Evolutionary conservation across 2,888 invertebrate genomes (phyloP), one percentile per base, ranked within the genome.

Genomic region (Sarcophaga subvicina): DNA sequence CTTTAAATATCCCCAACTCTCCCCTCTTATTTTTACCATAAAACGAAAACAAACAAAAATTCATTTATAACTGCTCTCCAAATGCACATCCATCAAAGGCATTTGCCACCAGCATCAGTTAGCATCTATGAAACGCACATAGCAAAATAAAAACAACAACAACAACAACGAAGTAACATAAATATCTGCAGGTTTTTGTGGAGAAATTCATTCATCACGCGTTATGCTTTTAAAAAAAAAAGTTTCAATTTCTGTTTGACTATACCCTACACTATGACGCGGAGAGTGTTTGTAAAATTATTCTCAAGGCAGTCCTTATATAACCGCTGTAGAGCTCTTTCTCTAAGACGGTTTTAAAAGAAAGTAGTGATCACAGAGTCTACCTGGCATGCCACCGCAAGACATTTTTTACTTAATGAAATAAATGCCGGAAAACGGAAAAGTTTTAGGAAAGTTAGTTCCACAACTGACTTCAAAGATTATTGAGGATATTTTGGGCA

Each of bases 61-160:
- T n/a, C 45, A 77, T 59, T 70, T 63, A 14, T 70, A 69, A 76
- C 75, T 82, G 75, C 78, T 64, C 81, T 78, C 71, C 64, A 76
- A 83, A 70, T 71, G 82, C 49, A 76, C 76, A 83, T 82, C 79
- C 54, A 85, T 85, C 79, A 79, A 64, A 27, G 67, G 27, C 78
- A 82, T 85, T 80, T 77, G 14, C 63, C 80, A 78, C 59, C 22
- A 78, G 67, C 77, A 69, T 71, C 25, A 14, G 27, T 37, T 63
- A 14, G 49, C 14, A 49, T 49, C 11, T 59, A n/a, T 10, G 37
- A 22, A 17, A 59, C 17, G 22, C 14, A 54, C 14, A 49, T 45
- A 17, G 11, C 4, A 49, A 22, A 22, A 22, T 1, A 22, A 22
- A 22, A 49, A 49, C 8, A 45, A 37, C 27, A 72, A 59, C 47